Conservation (phyloP, 2,113 vertebrate genomes). For the Brachyistius frenatus region DNA sequence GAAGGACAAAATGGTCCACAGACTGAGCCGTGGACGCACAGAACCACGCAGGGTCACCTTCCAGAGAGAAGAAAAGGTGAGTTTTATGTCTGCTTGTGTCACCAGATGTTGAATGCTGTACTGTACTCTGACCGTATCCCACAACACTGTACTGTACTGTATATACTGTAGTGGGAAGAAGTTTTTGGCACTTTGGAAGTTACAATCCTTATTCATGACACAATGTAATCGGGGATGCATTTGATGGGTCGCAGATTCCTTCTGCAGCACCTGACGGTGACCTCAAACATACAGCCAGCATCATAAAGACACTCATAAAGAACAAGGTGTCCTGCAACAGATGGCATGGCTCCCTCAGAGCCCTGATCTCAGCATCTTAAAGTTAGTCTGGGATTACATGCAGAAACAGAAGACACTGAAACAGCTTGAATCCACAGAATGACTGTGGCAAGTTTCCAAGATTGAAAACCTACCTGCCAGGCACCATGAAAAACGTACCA, state of each 20-base stretch:
- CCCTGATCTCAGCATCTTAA: constrained; percentile 7
- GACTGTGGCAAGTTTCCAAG: not conserved
- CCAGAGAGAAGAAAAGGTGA: constrained; percentile 92
- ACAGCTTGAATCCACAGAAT: not conserved
- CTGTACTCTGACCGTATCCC: not conserved
- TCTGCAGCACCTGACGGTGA: not conserved
- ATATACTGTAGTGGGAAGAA: too few relatives aligned
- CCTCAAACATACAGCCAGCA: not conserved
- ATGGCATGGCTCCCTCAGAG: not conserved
- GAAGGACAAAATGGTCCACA: constrained; percentile 91
- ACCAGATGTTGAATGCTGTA: not conserved
- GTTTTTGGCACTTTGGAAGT: too few relatives aligned
- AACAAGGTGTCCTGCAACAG: not conserved
- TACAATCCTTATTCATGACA: not conserved
- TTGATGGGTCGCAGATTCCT: not conserved
- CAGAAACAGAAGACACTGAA: not conserved
- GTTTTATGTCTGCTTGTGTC: constrained; percentile 35
- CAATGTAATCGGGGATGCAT: not conserved
- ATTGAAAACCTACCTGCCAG: not conserved
- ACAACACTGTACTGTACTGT: not conserved
- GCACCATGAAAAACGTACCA: not conserved
- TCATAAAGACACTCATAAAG: not conserved
- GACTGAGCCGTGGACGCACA: constrained; percentile 88
- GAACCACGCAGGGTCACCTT: constrained; percentile 91
- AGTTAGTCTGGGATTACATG: not conserved